Evolutionary conservation across 2,113 vertebrate genomes (phyloP).

Genomic region (Dinomys branickii): DNA sequence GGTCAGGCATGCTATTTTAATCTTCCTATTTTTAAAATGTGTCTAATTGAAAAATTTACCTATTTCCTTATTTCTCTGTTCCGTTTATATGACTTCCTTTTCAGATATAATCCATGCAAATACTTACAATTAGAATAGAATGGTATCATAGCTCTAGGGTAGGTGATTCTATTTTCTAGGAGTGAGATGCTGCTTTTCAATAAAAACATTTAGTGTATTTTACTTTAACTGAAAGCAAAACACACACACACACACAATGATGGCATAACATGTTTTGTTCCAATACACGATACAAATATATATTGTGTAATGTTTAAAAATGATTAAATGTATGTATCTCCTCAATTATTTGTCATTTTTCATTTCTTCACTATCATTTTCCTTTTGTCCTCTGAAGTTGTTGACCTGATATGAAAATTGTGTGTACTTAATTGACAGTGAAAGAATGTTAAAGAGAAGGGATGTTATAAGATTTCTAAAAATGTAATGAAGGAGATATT

Average conservation of each 20-base stretch:
- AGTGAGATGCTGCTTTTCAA: conserved; percentile 24
- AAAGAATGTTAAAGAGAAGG: not conserved
- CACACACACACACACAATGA: not conserved
- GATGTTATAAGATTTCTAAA: not conserved
- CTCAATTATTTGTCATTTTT: not conserved
- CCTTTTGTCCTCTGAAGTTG: not conserved
- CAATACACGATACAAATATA: not conserved
- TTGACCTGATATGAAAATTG: not conserved
- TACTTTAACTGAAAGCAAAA: not conserved
- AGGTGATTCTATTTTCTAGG: not conserved
- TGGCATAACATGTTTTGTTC: not conserved
- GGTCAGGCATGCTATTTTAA: conserved; percentile 78
- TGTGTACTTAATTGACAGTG: not conserved
- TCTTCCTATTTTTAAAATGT: conserved; percentile 74
- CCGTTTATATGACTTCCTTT: conserved; percentile 63
- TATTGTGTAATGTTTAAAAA: not conserved
- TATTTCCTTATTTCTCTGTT: conserved; percentile 60
- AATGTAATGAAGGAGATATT: not conserved
- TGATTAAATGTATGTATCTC: not conserved
- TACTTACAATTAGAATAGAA: conserved; percentile 46
- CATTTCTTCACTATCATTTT: not conserved
- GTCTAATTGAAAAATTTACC: conserved; percentile 45
- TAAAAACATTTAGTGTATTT: not conserved
- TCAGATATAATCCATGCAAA: conserved; percentile 35
- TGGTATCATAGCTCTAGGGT: conserved; percentile 42